A percentile compares a stretch with the other conserved stretches of the same genome.
These are phyloP conservation scores for Amphipoea oculea DNA, from an alignment of 2,888 invertebrate genomes.

Conservation along the genomic window DNA sequence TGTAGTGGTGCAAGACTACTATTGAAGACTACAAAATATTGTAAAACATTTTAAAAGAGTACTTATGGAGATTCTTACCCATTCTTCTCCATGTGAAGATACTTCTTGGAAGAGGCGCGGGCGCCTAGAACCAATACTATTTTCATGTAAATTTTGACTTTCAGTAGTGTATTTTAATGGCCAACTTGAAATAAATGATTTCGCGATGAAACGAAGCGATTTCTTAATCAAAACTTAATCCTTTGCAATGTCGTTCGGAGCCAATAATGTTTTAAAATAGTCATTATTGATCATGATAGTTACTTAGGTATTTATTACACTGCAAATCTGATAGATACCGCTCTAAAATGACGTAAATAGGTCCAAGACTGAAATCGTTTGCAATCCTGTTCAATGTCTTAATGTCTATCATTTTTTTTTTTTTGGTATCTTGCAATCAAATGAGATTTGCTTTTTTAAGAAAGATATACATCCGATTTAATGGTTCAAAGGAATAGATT, in stretches of 20 bases:
- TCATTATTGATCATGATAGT: conserved; percentile 10
- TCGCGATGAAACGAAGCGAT: background rate
- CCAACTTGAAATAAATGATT: background rate
- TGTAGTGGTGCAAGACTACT: background rate
- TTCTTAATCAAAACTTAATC: no score
- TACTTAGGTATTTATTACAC: conserved; percentile 3
- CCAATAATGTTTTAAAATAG: conserved; percentile 29
- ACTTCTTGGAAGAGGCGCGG: background rate
- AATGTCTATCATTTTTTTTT: conserved; percentile 5
- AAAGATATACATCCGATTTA: background rate
- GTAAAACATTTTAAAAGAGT: background rate
- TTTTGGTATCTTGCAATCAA: conserved; percentile 13
- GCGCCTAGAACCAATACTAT: background rate
- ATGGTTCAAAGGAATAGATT: background rate
- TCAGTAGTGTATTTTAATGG: background rate
- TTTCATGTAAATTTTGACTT: background rate
- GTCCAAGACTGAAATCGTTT: conserved; percentile 9
- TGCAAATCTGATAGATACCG: background rate
- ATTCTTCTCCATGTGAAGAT: no score
- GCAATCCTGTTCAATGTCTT: conserved; percentile 13
- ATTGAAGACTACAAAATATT: no score
- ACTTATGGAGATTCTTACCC: background rate
- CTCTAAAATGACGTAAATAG: background rate
- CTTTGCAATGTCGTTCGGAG: background rate
- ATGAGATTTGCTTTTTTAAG: background rate